Conservation (phyloP, 2,797 vertebrate species). For the Molossus alvarezi region DNA sequence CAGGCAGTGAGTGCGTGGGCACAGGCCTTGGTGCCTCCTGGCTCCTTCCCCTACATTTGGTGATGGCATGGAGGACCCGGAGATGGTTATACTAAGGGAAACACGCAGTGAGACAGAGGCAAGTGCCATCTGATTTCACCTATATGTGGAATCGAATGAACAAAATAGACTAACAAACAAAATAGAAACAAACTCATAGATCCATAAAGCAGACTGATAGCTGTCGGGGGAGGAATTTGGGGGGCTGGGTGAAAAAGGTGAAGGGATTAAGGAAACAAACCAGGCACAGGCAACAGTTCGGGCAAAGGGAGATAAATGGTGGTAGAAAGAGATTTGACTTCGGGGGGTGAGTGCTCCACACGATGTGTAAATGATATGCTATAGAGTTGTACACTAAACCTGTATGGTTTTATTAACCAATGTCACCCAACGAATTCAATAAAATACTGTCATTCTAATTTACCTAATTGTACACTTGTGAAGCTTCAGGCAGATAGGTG, state of each 20-base stretch:
- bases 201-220: background rate
- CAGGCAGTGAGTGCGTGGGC: background rate
- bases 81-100: background rate
- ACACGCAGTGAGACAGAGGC: background rate
- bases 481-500: conserved; percentile 16
- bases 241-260: too few relatives aligned
- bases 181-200: background rate
- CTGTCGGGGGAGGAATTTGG: background rate
- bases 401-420: background rate
- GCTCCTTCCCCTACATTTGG: too few relatives aligned
- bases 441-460: background rate
- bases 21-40: background rate
- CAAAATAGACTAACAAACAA: background rate
- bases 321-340: background rate
- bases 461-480: background rate
- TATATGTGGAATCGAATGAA: background rate
- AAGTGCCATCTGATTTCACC: background rate
- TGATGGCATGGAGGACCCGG: background rate
- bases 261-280: too few relatives aligned
- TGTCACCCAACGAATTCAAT: background rate
- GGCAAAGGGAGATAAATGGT: background rate
- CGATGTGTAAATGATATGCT: background rate
- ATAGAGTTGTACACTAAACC: background rate
- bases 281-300: too few relatives aligned
- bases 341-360: background rate